A percentile compares a stretch with the other conserved stretches of the same genome.
These are phyloP conservation scores for Lasioglossum marginatum DNA, from an alignment of 2,888 invertebrate species.

Conservation along the genomic window DNA sequence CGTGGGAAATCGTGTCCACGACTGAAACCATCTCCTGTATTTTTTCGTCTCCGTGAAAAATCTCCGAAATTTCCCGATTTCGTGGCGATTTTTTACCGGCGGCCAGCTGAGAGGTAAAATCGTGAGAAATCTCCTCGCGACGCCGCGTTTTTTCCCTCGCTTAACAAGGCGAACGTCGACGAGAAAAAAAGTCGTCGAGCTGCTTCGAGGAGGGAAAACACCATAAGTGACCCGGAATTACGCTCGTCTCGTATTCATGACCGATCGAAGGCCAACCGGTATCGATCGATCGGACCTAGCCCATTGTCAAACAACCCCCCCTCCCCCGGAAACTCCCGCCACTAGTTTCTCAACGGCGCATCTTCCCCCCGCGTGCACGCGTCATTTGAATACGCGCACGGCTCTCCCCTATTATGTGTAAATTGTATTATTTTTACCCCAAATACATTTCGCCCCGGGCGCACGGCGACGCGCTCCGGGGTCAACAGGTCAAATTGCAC, in stretches of 20 bases:
- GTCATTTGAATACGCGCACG: constrained; percentile 79
- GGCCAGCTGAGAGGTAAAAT: constrained; percentile 70
- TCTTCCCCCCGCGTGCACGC: constrained; percentile 69
- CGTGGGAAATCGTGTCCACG: constrained; percentile 60
- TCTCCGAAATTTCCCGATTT: constrained; percentile 47
- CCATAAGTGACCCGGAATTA: constrained; percentile 68
- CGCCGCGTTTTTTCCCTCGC: constrained; percentile 32
- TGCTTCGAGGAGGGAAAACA: constrained; percentile 53
- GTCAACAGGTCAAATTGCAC: constrained; percentile 84
- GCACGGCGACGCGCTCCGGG: constrained; percentile 71
- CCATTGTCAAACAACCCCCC: constrained; percentile 56
- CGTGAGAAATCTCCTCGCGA: constrained; percentile 62
- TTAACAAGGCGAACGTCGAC: constrained; percentile 40
- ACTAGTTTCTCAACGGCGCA: constrained; percentile 42
- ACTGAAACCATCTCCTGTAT: too few relatives aligned
- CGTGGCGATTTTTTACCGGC: constrained; percentile 48
- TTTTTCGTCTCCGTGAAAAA: constrained; percentile 28
- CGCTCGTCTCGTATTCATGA: constrained; percentile 74
- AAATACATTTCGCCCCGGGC: constrained; percentile 81
- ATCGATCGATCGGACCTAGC: constrained; percentile 73
- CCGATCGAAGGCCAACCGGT: constrained; percentile 69
- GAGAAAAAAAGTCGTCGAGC: constrained; percentile 9
- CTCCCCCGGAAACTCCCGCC: not conserved
- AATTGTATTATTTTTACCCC: constrained; percentile 85
- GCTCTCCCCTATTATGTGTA: constrained; percentile 82